Base-by-base conservation (phyloP, 2,888 invertebrate species). In the Andrena flavipes region DNA sequence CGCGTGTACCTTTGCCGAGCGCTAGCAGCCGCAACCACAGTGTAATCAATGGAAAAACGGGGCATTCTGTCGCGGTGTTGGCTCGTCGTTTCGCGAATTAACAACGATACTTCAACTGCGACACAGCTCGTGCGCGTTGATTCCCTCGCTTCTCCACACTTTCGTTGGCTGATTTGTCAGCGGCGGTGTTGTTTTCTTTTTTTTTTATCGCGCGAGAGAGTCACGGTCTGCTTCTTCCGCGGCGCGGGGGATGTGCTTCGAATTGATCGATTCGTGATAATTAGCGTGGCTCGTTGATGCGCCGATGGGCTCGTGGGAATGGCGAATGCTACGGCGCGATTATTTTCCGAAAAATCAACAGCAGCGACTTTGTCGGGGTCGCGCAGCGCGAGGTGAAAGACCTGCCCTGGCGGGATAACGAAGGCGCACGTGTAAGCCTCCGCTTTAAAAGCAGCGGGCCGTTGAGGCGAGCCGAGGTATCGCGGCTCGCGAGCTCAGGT, bases 391-490 rank as follows among this genome's bases (percentile, higher is more conserved):
- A 51, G 76, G 59, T 65, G 74, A 78, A 76, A 78, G 62, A 76
- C 60, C 67, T 49, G 20, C 8, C 48, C n/a, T 78, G 67, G 4
- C 62, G 63, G 68, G 56, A 48, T 49, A 70, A 77, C 70, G 62
- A 70, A 77, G 62, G 64, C 63, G 77, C 69, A 64, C 48, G 79
- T 48, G 33, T 42, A 42, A 49, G 69, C 48, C 42, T 64, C 56
- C 56, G 76, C 63, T 56, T 70, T 56, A 68, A 76, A 69, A 42
- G 67, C 78, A 76, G 26, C 48, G 68, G 63, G 63, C 68, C 65
- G 64, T 73, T 65, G 63, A 59, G 49, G 54, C 76, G 75, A 65
- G 30, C 26, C 51, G 56, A 56, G 65, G 48, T 35, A 60, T 67
- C 65, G 56, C 29, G 26, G 54, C 65, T 68, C 62, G 63, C 59